Conservation (phyloP, 2,888 invertebrate species). For the Chaitophorus viminalis region DNA sequence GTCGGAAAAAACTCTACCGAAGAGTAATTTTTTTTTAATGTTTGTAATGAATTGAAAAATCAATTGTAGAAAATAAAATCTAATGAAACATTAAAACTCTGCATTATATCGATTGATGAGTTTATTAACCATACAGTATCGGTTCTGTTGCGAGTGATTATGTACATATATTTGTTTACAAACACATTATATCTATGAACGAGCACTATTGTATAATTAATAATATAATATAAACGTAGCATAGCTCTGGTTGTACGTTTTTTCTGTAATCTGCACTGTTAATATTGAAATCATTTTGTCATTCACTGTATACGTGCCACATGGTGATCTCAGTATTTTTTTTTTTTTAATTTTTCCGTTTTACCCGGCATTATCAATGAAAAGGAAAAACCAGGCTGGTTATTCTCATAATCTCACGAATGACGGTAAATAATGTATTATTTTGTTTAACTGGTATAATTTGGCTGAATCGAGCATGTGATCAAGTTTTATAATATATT, state of each 20-base stretch:
- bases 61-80: neutral
- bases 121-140: too few species aligned
- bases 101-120: neutral
- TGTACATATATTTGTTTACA: too few species aligned
- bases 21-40: neutral
- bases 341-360: neutral
- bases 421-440: neutral
- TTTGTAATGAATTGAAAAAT: conserved; percentile 15
- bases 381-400: neutral
- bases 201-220: neutral
- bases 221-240: neutral
- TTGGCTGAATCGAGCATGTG: too few species aligned
- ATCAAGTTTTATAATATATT: neutral
- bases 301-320: neutral
- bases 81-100: neutral
- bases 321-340: neutral
- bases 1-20: neutral
- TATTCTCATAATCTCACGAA: neutral
- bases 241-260: neutral
- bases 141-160: too few species aligned
- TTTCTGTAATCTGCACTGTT: neutral
- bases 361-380: neutral
- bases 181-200: neutral
- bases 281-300: neutral
- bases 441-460: neutral